Percentiles rank a stretch among this genome's conserved stretches.
These are phyloP conservation scores for Halictus rubicundus DNA, from an alignment of 1,140 invertebrate genomes.

Conservation along the genomic window DNA sequence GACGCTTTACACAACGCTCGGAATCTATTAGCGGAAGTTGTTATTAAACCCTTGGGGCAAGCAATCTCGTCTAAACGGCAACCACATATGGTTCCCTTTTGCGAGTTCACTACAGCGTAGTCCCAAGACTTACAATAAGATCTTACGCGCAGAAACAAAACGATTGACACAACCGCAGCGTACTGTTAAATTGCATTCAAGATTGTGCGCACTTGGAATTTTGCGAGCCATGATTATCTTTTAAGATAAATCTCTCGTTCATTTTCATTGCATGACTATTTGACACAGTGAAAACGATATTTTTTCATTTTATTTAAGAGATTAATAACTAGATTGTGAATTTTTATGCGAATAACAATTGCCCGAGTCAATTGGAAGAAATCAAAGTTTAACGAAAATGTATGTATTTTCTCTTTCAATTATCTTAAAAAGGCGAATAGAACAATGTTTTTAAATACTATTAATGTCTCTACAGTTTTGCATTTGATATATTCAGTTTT, in stretches of 20 bases:
- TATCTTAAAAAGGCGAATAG: too few relatives aligned
- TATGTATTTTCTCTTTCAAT: too few relatives aligned
- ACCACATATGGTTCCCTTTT: slow-evolving; percentile 42
- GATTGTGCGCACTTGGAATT: background rate
- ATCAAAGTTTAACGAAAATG: too few relatives aligned
- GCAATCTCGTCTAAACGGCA: slow-evolving; percentile 44
- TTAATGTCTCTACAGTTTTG: too few relatives aligned
- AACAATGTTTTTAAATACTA: too few relatives aligned
- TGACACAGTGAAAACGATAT: too few relatives aligned
- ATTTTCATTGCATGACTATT: too few relatives aligned
- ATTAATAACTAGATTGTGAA: too few relatives aligned
- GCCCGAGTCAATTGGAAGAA: too few relatives aligned
- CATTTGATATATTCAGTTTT: too few relatives aligned
- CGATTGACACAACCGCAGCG: slow-evolving; percentile 14
- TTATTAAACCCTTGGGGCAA: slow-evolving; percentile 46
- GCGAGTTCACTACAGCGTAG: slow-evolving; percentile 27
- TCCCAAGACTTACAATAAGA: slow-evolving; percentile 32
- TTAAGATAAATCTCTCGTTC: background rate
- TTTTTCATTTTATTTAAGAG: too few relatives aligned
- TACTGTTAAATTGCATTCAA: slow-evolving; percentile 3
- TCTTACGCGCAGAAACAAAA: slow-evolving; percentile 28
- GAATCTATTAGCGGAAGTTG: slow-evolving; percentile 45
- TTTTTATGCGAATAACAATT: too few relatives aligned
- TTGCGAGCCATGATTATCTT: background rate
- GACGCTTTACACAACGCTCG: slow-evolving; percentile 18